phyloP scores from a whole-genome alignment of 1,140 invertebrate genomes.

The Druon quercuslanigerum region DNA sequence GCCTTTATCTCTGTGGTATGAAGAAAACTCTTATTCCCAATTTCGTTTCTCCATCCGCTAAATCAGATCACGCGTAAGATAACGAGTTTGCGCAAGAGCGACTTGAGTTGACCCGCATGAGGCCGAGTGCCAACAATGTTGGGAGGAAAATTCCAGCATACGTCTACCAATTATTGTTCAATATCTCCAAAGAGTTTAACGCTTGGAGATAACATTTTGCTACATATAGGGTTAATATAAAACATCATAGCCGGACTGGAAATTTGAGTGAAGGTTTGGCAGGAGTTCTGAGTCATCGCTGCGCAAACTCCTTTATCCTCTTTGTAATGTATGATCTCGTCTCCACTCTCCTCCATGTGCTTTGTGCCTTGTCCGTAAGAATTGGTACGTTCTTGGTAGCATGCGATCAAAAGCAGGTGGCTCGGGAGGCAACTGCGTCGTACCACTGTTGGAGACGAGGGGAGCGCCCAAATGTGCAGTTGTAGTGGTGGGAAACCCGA shows the following conservation, averaged over 20 bases:
- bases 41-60: too few species aligned
- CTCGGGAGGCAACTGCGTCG: not conserved
- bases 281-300: not conserved
- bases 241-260: not conserved
- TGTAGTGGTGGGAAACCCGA: slow-evolving; percentile 7
- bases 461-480: not conserved
- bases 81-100: too few species aligned
- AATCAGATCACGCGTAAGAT: too few species aligned
- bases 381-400: not conserved
- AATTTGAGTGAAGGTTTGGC: not conserved
- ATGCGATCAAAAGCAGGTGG: not conserved
- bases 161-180: too few species aligned
- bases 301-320: slow-evolving; percentile 6
- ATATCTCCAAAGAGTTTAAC: too few species aligned
- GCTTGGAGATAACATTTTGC: too few species aligned
- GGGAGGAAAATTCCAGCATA: too few species aligned
- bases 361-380: not conserved
- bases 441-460: not conserved
- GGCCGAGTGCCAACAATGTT: too few species aligned
- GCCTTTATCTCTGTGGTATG: too few species aligned
- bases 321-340: not conserved
- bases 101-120: too few species aligned
- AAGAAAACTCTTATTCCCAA: too few species aligned
- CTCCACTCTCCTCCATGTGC: not conserved
- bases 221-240: too few species aligned